Conservation (phyloP, 2,113 vertebrate species). For the Paraplagusia blochii region DNA sequence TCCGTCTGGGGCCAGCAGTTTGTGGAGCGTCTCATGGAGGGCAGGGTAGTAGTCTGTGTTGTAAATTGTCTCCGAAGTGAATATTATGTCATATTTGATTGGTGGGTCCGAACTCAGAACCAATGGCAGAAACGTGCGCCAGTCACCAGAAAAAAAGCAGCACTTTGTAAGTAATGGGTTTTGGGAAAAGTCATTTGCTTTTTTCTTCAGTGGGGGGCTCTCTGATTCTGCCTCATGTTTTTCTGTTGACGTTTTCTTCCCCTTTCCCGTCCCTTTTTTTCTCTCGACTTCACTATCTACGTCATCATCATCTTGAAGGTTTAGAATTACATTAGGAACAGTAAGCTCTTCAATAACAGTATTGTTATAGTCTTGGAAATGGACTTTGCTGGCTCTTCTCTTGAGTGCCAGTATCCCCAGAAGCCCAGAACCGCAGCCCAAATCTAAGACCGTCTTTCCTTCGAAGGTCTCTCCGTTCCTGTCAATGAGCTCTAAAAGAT, state of each 20-base stretch:
- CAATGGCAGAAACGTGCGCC: conserved; percentile 82
- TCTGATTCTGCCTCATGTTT: conserved; percentile 7
- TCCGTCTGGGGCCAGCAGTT: conserved; percentile 77
- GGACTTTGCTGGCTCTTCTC: conserved; percentile 78
- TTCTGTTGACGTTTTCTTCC: conserved; percentile 20
- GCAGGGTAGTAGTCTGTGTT: conserved; percentile 83
- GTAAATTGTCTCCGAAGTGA: conserved; percentile 95
- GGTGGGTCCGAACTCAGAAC: conserved; percentile 62
- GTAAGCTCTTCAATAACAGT: conserved; percentile 90
- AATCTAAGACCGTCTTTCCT: conserved; percentile 83
- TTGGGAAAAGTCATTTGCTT: conserved; percentile 43
- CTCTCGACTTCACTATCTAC: conserved; percentile 32
- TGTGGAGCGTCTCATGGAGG: conserved; percentile 80
- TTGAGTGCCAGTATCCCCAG: conserved; percentile 85
- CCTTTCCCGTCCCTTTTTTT: conserved; percentile 16
- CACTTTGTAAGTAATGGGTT: conserved; percentile 61
- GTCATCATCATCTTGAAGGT: conserved; percentile 74
- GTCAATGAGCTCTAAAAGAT: conserved; percentile 83
- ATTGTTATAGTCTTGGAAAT: conserved; percentile 97
- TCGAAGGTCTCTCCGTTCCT: conserved; percentile 75
- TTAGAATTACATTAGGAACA: conserved; percentile 82
- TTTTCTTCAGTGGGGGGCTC: conserved; percentile 55
- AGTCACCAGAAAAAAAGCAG: conserved; percentile 90
- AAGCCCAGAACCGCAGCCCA: conserved; percentile 92
- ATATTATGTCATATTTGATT: conserved; percentile 85